Evolutionary conservation across 2,888 invertebrate genomes (phyloP), one percentile per base, ranked within the genome.

Genomic region (Drosophila mulleri): DNA sequence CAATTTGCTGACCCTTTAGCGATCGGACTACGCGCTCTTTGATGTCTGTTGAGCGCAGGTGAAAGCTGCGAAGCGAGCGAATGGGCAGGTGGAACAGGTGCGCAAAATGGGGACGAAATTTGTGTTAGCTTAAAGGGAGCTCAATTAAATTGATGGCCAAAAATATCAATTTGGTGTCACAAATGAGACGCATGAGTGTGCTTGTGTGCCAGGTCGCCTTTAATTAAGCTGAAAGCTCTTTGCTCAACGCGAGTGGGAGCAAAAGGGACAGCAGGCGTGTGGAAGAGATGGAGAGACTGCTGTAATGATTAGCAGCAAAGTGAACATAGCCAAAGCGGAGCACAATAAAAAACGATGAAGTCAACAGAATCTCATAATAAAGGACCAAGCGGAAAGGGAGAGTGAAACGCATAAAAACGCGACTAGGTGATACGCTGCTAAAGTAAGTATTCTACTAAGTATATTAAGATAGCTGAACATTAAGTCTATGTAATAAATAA

Each of bases 151-250:
- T 77, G 70, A 77, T 77, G 70, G 58, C 39, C 70, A 35, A 70
- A 57, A 37, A 48, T 45, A 35, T 63, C 45, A 53, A 53, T 76
- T 76, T 69, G 54, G 61, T 72, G 61, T 72, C 61, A 60, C 26
- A 59, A 53, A 26, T 71, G 63, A 41, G 41, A 42, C 44, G 32
- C 29, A 35, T n/a, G 48, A n/a, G n/a, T 48, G 48, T 29, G 47
- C 5, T n/a, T n/a, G 11, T 11, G 11, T 8, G 52, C 18, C 7
- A 35, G 20, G 35, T 8, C 35, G 18, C 8, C 54, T 54, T 77
- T 78, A 77, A 78, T 78, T 77, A 78, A 78, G 64, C 39, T 78
- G 74, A 78, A 63, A 78, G 77, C 77, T 56, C 42, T 29, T 3
- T 37, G n/a, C 23, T 5, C 16, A 41, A 3, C 50, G n/a, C 0